Base-by-base conservation (phyloP, 2,888 invertebrate species). In the Melipona bicolor region DNA sequence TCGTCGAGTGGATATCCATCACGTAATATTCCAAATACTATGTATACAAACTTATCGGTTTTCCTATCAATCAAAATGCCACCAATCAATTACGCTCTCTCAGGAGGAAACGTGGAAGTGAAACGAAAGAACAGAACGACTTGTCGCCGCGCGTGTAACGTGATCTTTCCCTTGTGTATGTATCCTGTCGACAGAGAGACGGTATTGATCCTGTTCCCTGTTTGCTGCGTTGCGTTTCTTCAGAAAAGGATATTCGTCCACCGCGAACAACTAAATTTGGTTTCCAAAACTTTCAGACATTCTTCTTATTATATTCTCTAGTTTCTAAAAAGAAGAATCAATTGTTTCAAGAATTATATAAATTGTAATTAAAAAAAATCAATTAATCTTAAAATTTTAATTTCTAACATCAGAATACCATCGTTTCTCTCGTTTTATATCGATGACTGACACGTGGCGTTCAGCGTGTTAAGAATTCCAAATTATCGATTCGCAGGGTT, bases 401-500 rank as follows among this genome's bases (percentile, higher is more conserved):
- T 36, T 36, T 1, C 36, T 9, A 36, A 36, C 36, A 36, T 36
- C 36, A 9, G 36, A 9, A 43, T 11, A 43, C 43, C 43, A 43
- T 43, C 43, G 9, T 43, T 43, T 43, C 9, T 9, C 2, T 9
- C 9, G 43, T 43, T 43, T 43, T 43, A 43, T 9, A 9, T 43
- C 43, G 43, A 43, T 11, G 43, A 9, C 9, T 2, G 50, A 52
- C 17, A 59, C 4, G 13, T 24, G 32, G 4, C 32, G 32, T 32
- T 32, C 32, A 32, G 32, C 32, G 4, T 4, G 9, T 43, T 43
- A 3, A 1, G 15, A n/a, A 5, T 17, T 21, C 13, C 15, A 54
- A 52, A 50, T 61, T 52, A 17, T 27, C 43, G 36, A 4, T 27
- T 72, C 85, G 49, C 90, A 96, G 96, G 94, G 87, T 93, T 96